Conservation (phyloP, 2,113 vertebrate species). For the Brachyhypopomus occidentalis region DNA sequence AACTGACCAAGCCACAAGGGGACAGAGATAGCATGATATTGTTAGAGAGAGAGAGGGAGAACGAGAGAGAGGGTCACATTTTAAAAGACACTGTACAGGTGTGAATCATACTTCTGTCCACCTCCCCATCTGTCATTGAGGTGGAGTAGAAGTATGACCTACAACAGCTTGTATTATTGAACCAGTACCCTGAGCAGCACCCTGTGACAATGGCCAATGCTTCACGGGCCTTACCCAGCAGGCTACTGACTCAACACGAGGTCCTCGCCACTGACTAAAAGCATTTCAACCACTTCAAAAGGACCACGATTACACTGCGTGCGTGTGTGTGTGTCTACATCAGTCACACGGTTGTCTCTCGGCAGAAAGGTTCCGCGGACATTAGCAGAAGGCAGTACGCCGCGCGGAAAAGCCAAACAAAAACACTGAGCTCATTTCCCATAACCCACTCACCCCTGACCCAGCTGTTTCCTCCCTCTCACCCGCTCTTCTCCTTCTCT, state of each 20-base stretch:
- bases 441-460: constrained; percentile 42
- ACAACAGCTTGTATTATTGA: constrained; percentile 28
- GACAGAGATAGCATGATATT: not conserved
- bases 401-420: constrained; percentile 19
- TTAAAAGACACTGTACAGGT: not conserved
- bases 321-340: not conserved
- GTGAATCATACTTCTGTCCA: not conserved
- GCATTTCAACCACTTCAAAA: constrained; percentile 22
- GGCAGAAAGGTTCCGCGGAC: constrained; percentile 1
- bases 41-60: not conserved
- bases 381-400: not conserved
- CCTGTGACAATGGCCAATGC: not conserved
- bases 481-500: constrained; percentile 7
- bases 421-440: constrained; percentile 51
- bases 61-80: not conserved
- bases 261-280: not conserved
- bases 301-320: not conserved
- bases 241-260: constrained; percentile 7
- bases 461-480: constrained; percentile 42
- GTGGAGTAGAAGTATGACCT: constrained; percentile 30
- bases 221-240: not conserved
- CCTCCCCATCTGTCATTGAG: too few species aligned
- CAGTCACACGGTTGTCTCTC: not conserved
- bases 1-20: not conserved
- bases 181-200: constrained; percentile 8